phyloP scores from a whole-genome alignment of 2,113 vertebrate genomes.

The Diadophis punctatus region DNA sequence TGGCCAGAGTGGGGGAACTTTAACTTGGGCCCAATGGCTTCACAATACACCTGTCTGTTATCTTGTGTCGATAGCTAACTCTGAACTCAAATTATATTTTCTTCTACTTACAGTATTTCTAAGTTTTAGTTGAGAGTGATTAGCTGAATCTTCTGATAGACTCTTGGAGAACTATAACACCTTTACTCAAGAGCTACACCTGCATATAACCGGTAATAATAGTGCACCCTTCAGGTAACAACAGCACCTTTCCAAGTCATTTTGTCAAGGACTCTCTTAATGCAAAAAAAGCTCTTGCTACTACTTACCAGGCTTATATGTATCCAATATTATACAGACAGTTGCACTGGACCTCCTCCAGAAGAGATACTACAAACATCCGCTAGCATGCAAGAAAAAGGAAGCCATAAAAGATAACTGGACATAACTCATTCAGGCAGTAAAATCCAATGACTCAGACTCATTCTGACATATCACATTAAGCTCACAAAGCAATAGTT shows the following conservation, averaged over 20 bases:
- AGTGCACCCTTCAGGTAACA: background rate
- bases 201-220: background rate
- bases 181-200: background rate
- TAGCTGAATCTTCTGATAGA: background rate
- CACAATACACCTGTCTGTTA: constrained; percentile 1
- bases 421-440: background rate
- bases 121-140: background rate
- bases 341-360: background rate
- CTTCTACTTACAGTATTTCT: constrained; percentile 13
- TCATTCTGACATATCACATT: background rate
- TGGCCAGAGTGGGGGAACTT: background rate
- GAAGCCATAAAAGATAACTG: background rate
- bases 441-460: background rate
- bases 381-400: background rate
- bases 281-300: background rate
- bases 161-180: background rate
- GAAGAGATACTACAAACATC: background rate
- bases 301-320: background rate
- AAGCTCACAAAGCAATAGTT: background rate
- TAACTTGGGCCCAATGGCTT: background rate
- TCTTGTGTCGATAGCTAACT: constrained; percentile 10
- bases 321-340: background rate
- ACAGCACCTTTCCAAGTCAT: background rate
- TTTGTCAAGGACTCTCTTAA: background rate
- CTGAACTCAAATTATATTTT: constrained; percentile 17